These are phyloP conservation scores for Glomeris maerens DNA, from an alignment of 1,140 invertebrate species.

Conservation along the genomic window DNA sequence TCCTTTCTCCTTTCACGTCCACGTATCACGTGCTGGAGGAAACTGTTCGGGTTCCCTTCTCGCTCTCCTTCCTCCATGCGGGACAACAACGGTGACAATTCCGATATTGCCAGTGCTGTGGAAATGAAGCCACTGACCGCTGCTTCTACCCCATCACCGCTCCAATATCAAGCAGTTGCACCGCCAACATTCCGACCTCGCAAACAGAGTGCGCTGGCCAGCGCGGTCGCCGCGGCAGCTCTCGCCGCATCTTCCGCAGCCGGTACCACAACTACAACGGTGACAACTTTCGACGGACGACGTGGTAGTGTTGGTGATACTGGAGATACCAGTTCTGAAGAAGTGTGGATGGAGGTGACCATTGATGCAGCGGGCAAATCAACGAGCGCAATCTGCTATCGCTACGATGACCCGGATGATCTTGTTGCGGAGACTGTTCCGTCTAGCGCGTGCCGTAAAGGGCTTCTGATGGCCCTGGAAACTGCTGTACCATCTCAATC, in stretches of 20 bases:
- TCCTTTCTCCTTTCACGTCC: too few species aligned
- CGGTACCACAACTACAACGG: neutral
- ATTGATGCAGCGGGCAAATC: neutral
- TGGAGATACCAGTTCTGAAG: neutral
- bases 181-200: neutral
- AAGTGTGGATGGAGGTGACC: conserved; percentile 5
- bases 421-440: conserved; percentile 6
- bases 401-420: conserved; percentile 16
- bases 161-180: neutral
- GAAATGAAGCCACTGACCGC: conserved; percentile 1
- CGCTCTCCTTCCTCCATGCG: too few species aligned
- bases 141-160: neutral
- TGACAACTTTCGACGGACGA: too few species aligned
- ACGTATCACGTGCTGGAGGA: too few species aligned
- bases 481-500: conserved; percentile 15
- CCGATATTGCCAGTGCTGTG: conserved; percentile 9
- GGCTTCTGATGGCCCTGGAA: conserved; percentile 8
- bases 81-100: too few species aligned
- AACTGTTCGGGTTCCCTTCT: too few species aligned
- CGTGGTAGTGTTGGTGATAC: neutral
- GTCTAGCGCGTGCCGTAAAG: neutral
- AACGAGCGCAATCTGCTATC: conserved; percentile 11
- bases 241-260: neutral
- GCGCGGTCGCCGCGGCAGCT: neutral
- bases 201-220: neutral